Conservation (phyloP, 2,113 vertebrate species). For the Equus przewalskii region DNA sequence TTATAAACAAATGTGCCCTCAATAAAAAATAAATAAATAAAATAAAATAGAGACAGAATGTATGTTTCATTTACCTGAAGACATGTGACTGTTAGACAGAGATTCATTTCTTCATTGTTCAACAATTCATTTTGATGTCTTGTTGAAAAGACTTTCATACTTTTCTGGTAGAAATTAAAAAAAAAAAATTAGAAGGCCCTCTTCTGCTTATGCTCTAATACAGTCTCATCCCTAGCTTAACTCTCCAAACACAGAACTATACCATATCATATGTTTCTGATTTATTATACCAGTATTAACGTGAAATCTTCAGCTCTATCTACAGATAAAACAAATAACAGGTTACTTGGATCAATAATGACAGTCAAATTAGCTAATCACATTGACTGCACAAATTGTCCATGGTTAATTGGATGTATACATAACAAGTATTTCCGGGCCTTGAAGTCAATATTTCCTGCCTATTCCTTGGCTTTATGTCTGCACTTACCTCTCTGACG, state of each 20-base stretch:
- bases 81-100: background rate
- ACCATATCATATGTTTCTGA: background rate
- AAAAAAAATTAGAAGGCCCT: background rate
- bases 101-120: background rate
- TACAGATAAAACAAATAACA: background rate
- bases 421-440: background rate
- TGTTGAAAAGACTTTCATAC: background rate
- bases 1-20: too few relatives aligned
- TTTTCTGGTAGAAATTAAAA: background rate
- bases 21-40: too few relatives aligned
- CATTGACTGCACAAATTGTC: background rate
- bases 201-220: background rate
- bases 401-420: background rate
- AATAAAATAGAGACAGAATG: background rate
- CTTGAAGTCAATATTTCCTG: background rate
- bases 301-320: background rate
- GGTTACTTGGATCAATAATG: background rate
- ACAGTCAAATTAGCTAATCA: background rate
- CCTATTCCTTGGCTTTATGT: background rate
- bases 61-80: background rate
- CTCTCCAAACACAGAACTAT: background rate
- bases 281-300: background rate
- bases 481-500: background rate
- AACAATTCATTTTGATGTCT: background rate
- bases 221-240: background rate